A percentile compares a stretch with the other conserved stretches of the same genome.
These are phyloP conservation scores for Molossus alvarezi DNA, from an alignment of 2,797 vertebrate genomes.

Conservation along the genomic window DNA sequence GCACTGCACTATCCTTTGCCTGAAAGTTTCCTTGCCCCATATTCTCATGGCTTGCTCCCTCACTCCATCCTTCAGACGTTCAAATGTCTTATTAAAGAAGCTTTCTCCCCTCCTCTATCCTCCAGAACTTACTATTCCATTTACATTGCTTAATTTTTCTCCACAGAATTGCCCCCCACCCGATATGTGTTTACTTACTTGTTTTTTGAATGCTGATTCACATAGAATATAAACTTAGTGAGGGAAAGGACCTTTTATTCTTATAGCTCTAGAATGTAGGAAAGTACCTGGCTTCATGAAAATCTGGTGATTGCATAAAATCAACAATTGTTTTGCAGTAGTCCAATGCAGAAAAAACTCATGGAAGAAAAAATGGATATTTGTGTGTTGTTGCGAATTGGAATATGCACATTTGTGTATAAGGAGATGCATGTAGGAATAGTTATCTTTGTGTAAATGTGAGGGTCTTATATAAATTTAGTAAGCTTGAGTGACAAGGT, in stretches of 20 bases:
- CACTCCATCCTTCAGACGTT: not conserved
- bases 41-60: not conserved
- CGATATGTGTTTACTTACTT: not conserved
- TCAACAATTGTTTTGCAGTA: not conserved
- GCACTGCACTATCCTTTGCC: not conserved
- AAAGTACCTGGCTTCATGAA: not conserved
- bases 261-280: not conserved
- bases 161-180: not conserved
- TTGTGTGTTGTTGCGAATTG: not conserved
- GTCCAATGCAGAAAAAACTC: constrained; percentile 17
- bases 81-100: not conserved
- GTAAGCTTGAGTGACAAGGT: not conserved
- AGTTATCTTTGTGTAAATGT: not conserved
- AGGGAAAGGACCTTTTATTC: not conserved
- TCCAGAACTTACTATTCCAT: not conserved
- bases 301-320: not conserved
- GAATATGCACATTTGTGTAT: not conserved
- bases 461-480: not conserved
- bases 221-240: not conserved
- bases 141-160: constrained; percentile 7
- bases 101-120: not conserved
- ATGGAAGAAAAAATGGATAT: not conserved
- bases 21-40: not conserved
- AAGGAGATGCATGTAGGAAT: not conserved
- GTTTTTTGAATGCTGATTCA: not conserved